phyloP scores from a whole-genome alignment of 2,113 vertebrate species.

The Nerophis lumbriciformis region DNA sequence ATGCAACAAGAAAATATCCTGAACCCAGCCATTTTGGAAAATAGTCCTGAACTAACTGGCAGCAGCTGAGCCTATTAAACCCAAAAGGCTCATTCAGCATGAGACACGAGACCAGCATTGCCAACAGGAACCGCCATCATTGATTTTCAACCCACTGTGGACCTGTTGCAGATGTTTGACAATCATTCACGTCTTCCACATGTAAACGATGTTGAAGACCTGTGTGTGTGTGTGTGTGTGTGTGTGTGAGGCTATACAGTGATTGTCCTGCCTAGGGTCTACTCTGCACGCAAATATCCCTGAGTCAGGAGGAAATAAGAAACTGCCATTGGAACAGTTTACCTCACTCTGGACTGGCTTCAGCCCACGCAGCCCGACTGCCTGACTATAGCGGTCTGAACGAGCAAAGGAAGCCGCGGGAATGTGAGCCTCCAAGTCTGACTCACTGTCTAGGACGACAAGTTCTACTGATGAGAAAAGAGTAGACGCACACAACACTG shows the following conservation, averaged over 20 bases:
- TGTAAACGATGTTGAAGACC: neutral
- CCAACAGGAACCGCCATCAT: constrained; percentile 13
- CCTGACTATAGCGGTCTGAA: constrained; percentile 36
- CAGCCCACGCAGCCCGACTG: constrained; percentile 50
- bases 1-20: constrained; percentile 5
- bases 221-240: neutral
- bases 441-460: constrained; percentile 66
- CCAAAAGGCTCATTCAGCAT: constrained; percentile 33
- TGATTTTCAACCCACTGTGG: constrained; percentile 17
- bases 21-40: constrained; percentile 45
- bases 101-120: constrained; percentile 10
- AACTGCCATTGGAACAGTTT: constrained; percentile 62
- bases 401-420: constrained; percentile 48
- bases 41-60: constrained; percentile 40
- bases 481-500: constrained; percentile 12
- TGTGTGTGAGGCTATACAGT: constrained; percentile 10
- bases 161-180: constrained; percentile 28
- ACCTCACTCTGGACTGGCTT: constrained; percentile 49
- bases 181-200: neutral
- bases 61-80: constrained; percentile 37
- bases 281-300: constrained; percentile 38
- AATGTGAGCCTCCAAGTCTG: constrained; percentile 54
- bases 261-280: constrained; percentile 19
- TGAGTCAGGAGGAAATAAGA: constrained; percentile 54
- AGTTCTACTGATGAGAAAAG: constrained; percentile 26